Evolutionary conservation across 1,140 invertebrate species (phyloP), one percentile per base, ranked within the genome.

Genomic region (Stenopsyche tienmushanensis): DNA sequence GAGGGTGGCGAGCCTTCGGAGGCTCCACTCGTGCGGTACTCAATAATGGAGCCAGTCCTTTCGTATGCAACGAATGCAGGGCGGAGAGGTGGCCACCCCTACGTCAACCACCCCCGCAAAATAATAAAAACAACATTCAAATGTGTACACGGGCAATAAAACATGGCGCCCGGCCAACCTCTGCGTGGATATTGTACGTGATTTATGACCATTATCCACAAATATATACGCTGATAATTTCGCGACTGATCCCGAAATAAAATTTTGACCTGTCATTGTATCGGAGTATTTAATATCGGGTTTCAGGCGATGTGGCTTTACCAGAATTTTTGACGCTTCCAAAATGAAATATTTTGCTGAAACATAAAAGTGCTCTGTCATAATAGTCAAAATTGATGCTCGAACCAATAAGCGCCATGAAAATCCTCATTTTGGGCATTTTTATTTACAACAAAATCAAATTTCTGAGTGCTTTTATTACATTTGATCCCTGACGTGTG

Each of bases 111-210:
- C 44, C 44, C 5, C 8, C 5, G 29, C 29, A 5, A 45, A 53
- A 60, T 60, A 60, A 62, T 55, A 67, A 67, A 63, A 62, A 67
- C 53, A 41, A 58, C 57, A 62, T 67, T 67, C 52, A 52, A 58
- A 67, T 67, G 65, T 67, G 65, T 67, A 62, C 52, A 63, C 65
- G 65, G 50, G 65, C 41, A 67, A 67, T 67, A 62, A 67, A 67
- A 55, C 59, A 49, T 50, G 20, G 49, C 49, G 47, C 49, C 41
- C 29, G 44, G 57, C 49, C 41, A 50, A 45, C 26, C 26, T 44
- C 50, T 34, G 29, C 29, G 29, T 34, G 29, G 29, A 34, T 13
- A 13, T 5, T 13, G 29, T 7, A 34, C 29, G 29, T 34, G 29
- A 34, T 34, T 34, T 34, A 34, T 34, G 29, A 34, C 29, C 29